Evolutionary conservation across 2,113 vertebrate genomes (phyloP), one percentile per base, ranked within the genome.

Genomic region (Procapra przewalskii): DNA sequence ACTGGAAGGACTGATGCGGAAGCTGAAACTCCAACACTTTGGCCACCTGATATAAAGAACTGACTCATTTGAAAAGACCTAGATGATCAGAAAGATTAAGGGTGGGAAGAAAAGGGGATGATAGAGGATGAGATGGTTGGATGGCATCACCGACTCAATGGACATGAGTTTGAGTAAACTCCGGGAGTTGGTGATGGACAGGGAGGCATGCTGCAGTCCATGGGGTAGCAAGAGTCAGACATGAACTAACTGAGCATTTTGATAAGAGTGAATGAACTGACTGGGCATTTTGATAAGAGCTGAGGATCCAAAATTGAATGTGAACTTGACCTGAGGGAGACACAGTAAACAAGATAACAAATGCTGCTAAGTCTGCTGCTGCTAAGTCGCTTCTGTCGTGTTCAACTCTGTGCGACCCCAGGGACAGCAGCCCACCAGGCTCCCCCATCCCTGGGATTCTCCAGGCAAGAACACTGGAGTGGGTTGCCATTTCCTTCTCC

Each of bases 181-280:
- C 4, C 0, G 0, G 17, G 4, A 71, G 21, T 11, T 36, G 64
- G 19, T 71, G n/a, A 36, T 71, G 33, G 19, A 71, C n/a, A 71
- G 64, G n/a, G 64, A 36, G n/a, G n/a, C 17, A 3, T 71, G 64
- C n/a, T 71, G 64, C 64, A 23, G 17, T 36, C n/a, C 19, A 23
- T 6, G 5, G 2, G 19, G 64, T 12, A 0, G 1, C n/a, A 71
- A 36, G 64, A 71, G 64, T 71, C n/a, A 36, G n/a, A 36, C 4
- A 36, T 5, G 64, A 71, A 10, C 21, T 71, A 17, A 36, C n/a
- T 36, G 9, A 17, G n/a, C 17, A 5, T 62, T 88, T 82, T 85
- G 9, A 62, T 85, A 36, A 85, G n/a, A 71, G n/a, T 1, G 9
- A 12, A n/a, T 11, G 64, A 71, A 71, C 64, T 71, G 19, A 36